Percentiles rank a stretch among this genome's conserved stretches.
These are phyloP conservation scores for Sesia apiformis DNA, from an alignment of 2,888 invertebrate genomes.

Conservation along the genomic window DNA sequence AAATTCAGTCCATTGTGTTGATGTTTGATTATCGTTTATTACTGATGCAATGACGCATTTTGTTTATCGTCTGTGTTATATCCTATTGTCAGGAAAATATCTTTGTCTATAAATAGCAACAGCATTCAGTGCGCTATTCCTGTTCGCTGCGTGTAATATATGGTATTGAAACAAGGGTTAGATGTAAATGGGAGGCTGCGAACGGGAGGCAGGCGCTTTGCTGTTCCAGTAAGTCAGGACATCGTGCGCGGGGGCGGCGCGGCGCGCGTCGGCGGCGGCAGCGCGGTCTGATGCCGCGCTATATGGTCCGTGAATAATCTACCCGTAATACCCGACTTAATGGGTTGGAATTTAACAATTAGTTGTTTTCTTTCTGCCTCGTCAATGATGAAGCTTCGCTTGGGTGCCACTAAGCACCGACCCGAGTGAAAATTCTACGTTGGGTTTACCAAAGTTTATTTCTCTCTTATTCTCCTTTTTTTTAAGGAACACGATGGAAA, in stretches of 20 bases:
- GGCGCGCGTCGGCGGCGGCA: conserved; percentile 17
- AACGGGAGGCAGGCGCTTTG: conserved; percentile 15
- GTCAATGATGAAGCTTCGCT: conserved; percentile 47
- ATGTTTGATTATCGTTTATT: too few relatives aligned
- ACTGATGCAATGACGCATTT: too few relatives aligned
- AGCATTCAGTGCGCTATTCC: conserved; percentile 12
- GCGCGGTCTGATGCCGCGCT: conserved; percentile 53
- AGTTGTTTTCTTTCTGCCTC: conserved; percentile 69
- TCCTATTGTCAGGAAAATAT: too few relatives aligned
- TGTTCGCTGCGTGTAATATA: conserved; percentile 5
- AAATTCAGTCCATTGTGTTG: too few relatives aligned
- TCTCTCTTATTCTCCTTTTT: too few relatives aligned
- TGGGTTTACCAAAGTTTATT: too few relatives aligned
- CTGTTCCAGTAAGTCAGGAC: conserved; percentile 20
- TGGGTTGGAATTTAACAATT: conserved; percentile 72
- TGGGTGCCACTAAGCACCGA: conserved; percentile 22
- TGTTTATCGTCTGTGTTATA: too few relatives aligned
- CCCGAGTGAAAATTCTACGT: too few relatives aligned
- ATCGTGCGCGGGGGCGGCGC: conserved; percentile 16
- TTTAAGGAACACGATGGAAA: too few relatives aligned
- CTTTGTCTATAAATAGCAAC: too few relatives aligned
- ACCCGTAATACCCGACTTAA: conserved; percentile 66
- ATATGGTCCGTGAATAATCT: conserved; percentile 71
- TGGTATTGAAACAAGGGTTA: conserved; percentile 28
- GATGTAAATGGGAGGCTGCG: conserved; percentile 27